Evolutionary conservation across 2,888 invertebrate genomes (phyloP), one percentile per base, ranked within the genome.

Genomic region (Scaptomyza reducta): DNA sequence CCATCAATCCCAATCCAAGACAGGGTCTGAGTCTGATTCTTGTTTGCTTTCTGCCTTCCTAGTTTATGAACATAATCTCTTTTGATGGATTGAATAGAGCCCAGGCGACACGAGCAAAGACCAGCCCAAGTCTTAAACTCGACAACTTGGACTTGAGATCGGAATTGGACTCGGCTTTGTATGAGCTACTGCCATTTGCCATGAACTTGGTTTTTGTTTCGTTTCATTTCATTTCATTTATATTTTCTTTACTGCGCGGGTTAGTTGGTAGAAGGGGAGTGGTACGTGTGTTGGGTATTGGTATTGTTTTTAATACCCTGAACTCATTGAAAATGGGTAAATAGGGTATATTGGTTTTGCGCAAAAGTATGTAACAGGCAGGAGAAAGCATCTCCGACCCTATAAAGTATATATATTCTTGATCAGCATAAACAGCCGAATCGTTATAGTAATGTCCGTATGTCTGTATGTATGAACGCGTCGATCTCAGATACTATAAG

Each of bases 31-130:
- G 35, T 46, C 33, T 35, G 35, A 59, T 29, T n/a, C 54, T 60
- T 22, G 42, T 60, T 16, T 64, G 56, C 61, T 46, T 46, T 31
- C 56, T 55, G 72, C 53, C 69, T 71, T 82, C 68, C 80, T 78
- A 76, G 79, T 81, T 89, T 83, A 77, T 84, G 74, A 79, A 85
- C 71, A 79, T 87, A 89, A 88, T 89, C 89, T 75, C 76, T 77
- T 79, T 79, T 87, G 87, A 87, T 87, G 89, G 89, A 88, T 89
- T 79, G 77, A 77, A 79, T 75, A 80, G 77, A 66, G 41, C 59
- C 60, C 50, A 51, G 56, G 40, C 51, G 60, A 44, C 49, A 35
- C 63, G 56, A 25, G 14, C 64, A 35, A 5, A 11, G 46, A 38
- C 40, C 33, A 51, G 25, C 33, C 44, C 56, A 45, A 57, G 53